Evolutionary conservation across 2,113 vertebrate species (phyloP), one percentile per base, ranked within the genome.

Genomic region (Stegostoma tigrinum): DNA sequence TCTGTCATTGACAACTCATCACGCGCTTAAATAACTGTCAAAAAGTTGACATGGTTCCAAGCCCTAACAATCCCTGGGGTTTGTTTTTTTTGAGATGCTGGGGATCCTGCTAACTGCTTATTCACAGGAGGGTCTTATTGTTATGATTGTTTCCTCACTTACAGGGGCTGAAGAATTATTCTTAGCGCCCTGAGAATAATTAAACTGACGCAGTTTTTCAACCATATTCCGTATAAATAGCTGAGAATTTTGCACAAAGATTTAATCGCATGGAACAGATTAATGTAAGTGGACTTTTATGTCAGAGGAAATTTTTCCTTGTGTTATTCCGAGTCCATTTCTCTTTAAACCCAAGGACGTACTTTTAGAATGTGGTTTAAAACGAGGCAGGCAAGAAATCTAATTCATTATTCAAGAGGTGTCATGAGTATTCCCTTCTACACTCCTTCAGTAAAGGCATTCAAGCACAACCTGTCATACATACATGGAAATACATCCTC

Each of bases 331-430:
- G 14, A 17, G 38, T 30, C 42, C 68, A 75, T 30, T 48, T 95
- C 64, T 68, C 6, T 27, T 5, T 61, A 61, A 61, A 70, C 45
- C 45, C 67, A 30, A 72, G 68, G 42, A 27, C 48, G 27, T 5
- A 68, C 64, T 70, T 94, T 94, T 94, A 94, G 38, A 70, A 7
- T 48, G 72, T 52, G 68, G 27, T 94, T 70, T 42, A 70, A 94
- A 94, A 68, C 75, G 67, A 75, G 27, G n/a, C 72, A 34, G 86
- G 96, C 86, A 75, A 64, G 96, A 90, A 67, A 95, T 95, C 3
- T 30, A 66, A 97, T 97, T 95, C 96, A 96, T 97, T 97, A 97
- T 97, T 97, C 95, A 97, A 96, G 96, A 17, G 38, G 64, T 75
- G 78, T 96, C 96, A 95, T 96, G 68, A 48, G 14, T 95, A 55